Base-by-base conservation (phyloP, 2,113 vertebrate genomes). In the Thunnus thynnus region DNA sequence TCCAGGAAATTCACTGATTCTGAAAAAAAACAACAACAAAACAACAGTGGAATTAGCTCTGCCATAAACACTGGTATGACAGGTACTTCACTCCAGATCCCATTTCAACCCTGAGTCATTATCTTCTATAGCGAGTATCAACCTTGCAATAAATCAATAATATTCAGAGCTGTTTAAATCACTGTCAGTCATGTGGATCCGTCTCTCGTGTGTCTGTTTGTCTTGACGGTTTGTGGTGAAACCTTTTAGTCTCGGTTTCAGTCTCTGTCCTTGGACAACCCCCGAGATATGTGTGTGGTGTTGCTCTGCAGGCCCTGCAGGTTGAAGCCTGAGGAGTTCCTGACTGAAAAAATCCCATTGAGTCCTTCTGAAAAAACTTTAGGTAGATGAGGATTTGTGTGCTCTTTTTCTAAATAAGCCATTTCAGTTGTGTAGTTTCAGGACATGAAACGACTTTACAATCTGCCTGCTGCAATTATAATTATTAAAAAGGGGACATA, bases 101-200 rank as follows among this genome's bases (percentile, higher is more conserved):
- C 3, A 0, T 55, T 55, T 32, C 57, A 16, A 5, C 0, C 36
- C n/a, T 1, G 25, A 50, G 54, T 27, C 47, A 13, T 50, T 20
- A 3, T 52, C 68, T 54, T 14, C 14, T 20, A 12, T 1, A 2
- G 17, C 13, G 55, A 75, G 51, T 13, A 41, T 56, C 56, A 63
- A 50, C 25, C 50, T 63, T 13, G 22, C 27, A 7, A 60, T 25
- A 2, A 58, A 65, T 76, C 65, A 13, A 50, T 82, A 57, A 25
- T n/a, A 69, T 69, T 70, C 36, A 20, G 10, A 47, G 57, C 57
- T 11, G 57, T 70, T 69, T 56, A 44, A 57, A 76, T 50, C 44
- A 6, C 67, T 46, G 73, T 61, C 81, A 62, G 62, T 73, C 81
- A 55, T 0, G 30, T 41, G 12, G 11, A n/a, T 1, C 13, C 4